A percentile compares a stretch with the other conserved stretches of the same genome.
phyloP scores from a whole-genome alignment of 2,888 invertebrate species.

The Megalurothrips usitatus region DNA sequence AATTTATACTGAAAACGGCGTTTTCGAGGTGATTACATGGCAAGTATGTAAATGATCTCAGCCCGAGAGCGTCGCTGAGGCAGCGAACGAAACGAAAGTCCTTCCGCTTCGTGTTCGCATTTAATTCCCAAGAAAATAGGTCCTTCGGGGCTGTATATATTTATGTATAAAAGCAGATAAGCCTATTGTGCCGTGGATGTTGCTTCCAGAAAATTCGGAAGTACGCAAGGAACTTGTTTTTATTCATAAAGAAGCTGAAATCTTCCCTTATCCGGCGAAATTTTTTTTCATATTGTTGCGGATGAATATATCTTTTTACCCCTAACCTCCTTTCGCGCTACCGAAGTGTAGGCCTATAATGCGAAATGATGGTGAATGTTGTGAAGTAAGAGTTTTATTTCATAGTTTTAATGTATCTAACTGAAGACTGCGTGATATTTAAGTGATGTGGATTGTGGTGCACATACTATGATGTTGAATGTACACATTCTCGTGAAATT shows the following conservation, averaged over 20 bases:
- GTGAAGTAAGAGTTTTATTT: constrained; percentile 41
- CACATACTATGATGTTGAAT: constrained; percentile 1
- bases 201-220: neutral
- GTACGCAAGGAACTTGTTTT: neutral
- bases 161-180: neutral
- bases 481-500: constrained; percentile 39
- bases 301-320: constrained; percentile 66
- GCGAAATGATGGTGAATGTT: constrained; percentile 69
- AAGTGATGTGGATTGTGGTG: constrained; percentile 39
- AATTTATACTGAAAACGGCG: no score
- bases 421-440: constrained; percentile 32
- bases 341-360: constrained; percentile 59
- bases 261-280: constrained; percentile 27
- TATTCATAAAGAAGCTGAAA: constrained; percentile 23
- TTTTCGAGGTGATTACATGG: no score
- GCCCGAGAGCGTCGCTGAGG: neutral
- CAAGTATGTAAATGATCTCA: neutral
- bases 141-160: neutral
- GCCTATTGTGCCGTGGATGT: no score
- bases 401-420: constrained; percentile 30
- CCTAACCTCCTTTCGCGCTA: constrained; percentile 73
- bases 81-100: constrained; percentile 13
- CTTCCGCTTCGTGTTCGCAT: neutral
- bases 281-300: constrained; percentile 46
- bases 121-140: constrained; percentile 9